Percentiles rank a stretch among this genome's conserved stretches.
Evolutionary conservation across 2,797 vertebrate species (phyloP).

Genomic region (Micrastur ruficollis): DNA sequence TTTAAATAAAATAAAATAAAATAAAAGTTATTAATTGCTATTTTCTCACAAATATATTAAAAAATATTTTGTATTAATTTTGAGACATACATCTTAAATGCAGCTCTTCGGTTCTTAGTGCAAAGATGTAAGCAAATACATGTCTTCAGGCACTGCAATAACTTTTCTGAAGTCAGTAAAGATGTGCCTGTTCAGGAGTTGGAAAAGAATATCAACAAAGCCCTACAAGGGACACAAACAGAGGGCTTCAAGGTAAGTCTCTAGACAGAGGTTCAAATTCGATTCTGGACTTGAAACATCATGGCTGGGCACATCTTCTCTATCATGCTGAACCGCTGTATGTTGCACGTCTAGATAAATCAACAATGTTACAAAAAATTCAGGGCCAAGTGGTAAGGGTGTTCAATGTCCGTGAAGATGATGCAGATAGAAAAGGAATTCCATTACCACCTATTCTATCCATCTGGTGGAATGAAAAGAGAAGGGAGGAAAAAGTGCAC

Average conservation of each 20-base stretch:
- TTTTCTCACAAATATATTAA: background rate
- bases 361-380: background rate
- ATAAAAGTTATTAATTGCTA: background rate
- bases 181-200: background rate
- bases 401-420: background rate
- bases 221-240: rapidly evolving
- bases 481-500: rapidly evolving
- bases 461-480: background rate
- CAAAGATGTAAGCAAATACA: background rate
- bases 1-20: background rate
- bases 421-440: background rate
- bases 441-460: background rate
- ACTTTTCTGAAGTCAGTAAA: background rate
- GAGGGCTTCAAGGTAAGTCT: background rate
- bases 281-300: background rate
- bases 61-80: background rate
- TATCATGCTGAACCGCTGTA: background rate
- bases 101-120: background rate
- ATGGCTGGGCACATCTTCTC: background rate
- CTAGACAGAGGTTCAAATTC: background rate
- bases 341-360: background rate
- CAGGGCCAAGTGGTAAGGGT: background rate
- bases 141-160: background rate
- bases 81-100: background rate
- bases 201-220: background rate